A percentile compares a stretch with the other conserved stretches of the same genome.
These are phyloP conservation scores for Leucophenga montana DNA, from an alignment of 2,888 invertebrate genomes.

Conservation along the genomic window DNA sequence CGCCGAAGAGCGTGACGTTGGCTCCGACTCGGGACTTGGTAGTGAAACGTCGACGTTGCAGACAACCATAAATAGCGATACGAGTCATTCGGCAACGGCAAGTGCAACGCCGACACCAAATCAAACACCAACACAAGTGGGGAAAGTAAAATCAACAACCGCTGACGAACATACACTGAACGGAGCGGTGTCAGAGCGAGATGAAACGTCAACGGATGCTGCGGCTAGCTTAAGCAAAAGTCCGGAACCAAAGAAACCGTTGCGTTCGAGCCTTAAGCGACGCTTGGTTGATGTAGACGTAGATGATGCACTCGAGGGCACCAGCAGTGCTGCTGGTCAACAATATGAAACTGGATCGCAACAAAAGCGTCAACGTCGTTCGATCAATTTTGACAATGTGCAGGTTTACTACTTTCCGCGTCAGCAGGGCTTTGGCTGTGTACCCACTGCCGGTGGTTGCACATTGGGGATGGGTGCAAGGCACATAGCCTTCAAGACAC, in stretches of 20 bases:
- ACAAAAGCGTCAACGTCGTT: slow-evolving; percentile 81
- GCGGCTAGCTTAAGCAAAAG: background rate
- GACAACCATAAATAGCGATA: slow-evolving; percentile 47
- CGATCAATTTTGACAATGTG: slow-evolving; percentile 91
- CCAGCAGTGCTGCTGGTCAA: background rate
- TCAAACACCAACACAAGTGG: slow-evolving; percentile 17
- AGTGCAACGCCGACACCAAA: slow-evolving; percentile 24
- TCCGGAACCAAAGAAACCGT: slow-evolving; percentile 41
- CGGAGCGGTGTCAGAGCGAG: background rate
- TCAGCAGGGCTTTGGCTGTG: slow-evolving; percentile 92
- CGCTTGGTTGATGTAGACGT: slow-evolving; percentile 68
- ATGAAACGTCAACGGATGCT: background rate
- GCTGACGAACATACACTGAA: background rate
- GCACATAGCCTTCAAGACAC: slow-evolving; percentile 81
- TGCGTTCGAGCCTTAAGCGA: slow-evolving; percentile 82
- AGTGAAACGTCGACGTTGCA: slow-evolving; percentile 77
- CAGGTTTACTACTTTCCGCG: slow-evolving; percentile 96
- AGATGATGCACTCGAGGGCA: background rate
- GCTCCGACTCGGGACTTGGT: slow-evolving; percentile 88
- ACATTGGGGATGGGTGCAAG: slow-evolving; percentile 93
- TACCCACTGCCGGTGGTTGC: slow-evolving; percentile 91
- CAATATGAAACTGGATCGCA: slow-evolving; percentile 11
- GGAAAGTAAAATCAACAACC: background rate
- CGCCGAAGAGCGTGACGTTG: slow-evolving; percentile 78
- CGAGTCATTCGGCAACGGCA: slow-evolving; percentile 41